Evolutionary conservation across 2,113 vertebrate species (phyloP).

Genomic region (Anhinga rufa): DNA sequence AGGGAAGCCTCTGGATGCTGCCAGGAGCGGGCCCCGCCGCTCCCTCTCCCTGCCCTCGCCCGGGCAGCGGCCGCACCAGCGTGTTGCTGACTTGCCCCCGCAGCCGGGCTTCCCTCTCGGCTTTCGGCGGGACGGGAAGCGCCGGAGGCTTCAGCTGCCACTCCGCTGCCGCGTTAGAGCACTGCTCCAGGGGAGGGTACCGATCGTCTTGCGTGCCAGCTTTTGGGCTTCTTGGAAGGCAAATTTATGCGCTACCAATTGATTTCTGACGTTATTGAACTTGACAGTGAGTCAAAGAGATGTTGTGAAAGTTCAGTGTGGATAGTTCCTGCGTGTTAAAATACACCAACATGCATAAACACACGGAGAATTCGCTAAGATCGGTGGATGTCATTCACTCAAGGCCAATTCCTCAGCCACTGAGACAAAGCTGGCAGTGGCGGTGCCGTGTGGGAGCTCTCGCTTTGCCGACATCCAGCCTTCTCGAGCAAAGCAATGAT

Average conservation of each 20-base stretch:
- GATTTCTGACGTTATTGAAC: neutral
- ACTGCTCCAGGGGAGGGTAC: neutral
- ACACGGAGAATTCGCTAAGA: accelerated
- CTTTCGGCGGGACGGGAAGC: neutral
- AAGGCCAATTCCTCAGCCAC: neutral
- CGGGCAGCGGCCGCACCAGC: accelerated
- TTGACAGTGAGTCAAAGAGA: neutral
- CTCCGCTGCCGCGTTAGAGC: neutral
- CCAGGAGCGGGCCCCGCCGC: neutral
- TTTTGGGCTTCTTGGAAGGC: neutral
- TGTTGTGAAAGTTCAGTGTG: neutral
- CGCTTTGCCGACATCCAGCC: neutral
- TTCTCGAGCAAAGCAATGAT: accelerated
- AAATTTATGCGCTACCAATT: neutral
- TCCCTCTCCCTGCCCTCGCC: neutral
- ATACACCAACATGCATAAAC: neutral
- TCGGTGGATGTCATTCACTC: neutral
- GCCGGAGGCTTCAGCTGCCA: accelerated
- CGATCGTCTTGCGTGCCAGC: accelerated
- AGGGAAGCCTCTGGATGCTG: neutral
- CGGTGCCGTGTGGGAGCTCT: accelerated
- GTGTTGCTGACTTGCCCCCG: accelerated
- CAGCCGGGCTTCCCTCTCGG: accelerated
- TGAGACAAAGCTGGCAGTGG: accelerated
- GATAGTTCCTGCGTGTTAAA: neutral